Evolutionary conservation across 2,797 vertebrate genomes (phyloP), one percentile per base, ranked within the genome.

Genomic region (Carduelis carduelis): DNA sequence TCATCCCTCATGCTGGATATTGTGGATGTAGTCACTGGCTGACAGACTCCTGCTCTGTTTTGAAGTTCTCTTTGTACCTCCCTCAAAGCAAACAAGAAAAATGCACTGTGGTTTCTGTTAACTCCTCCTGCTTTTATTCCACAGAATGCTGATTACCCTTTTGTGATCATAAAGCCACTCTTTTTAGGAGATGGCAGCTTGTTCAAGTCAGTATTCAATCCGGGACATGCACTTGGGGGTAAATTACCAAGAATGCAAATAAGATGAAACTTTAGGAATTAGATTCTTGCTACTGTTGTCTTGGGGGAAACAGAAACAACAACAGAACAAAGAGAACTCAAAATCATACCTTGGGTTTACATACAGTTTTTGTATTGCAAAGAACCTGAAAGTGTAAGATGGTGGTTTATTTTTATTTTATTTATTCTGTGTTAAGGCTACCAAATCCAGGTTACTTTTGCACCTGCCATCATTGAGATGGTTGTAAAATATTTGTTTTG

Each of bases 401-500:
- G 9, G 19, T 83, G 11, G 13, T 66, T 41, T 53, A 12, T 56
- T 59, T 77, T 55, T 75, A 10, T 77, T 68, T 24, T 39, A 60
- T 47, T 47, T 26, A 23, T 30, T 64, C 50, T 52, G 10, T 35
- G 34, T 35, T 35, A 35, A 35, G 34, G 34, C 26, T 57, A 46
- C 17, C 20, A 71, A 53, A 30, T 37, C 17, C 9, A 17, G 16
- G 5, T 63, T 63, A 55, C 15, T 83, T 90, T 32, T 43, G 26
- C 27, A 34, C 9, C 22, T 69, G 57, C 72, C 16, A 16, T 37
- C 14, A 21, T 46, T 79, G 52, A 91, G 90, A 50, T 84, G 57
- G 26, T 44, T 91, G 87, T 69, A 83, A 89, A 79, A 60, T 90
- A 37, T n/a, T 97, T 90, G 35, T 97, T 95, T 97, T 97, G 77